These are phyloP conservation scores for Gallinago undulata DNA, from an alignment of 2,113 vertebrate species.

Conservation along the genomic window DNA sequence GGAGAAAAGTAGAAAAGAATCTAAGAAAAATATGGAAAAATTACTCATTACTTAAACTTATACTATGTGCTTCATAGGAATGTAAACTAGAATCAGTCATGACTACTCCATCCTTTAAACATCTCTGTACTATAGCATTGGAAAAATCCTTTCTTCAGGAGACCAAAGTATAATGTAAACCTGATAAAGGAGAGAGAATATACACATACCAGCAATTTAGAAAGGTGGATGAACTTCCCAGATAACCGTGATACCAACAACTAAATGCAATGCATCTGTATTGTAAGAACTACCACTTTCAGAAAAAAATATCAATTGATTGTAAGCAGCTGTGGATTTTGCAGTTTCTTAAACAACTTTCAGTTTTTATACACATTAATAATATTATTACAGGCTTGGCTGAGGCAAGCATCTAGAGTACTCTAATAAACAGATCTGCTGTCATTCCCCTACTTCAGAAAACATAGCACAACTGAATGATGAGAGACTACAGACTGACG, in stretches of 20 bases:
- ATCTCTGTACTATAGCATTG: not conserved
- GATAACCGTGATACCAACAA: not conserved
- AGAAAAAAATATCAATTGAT: not conserved
- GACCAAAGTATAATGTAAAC: not conserved
- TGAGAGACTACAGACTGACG: not conserved
- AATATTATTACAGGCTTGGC: slow-evolving; percentile 26
- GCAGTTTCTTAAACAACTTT: not conserved
- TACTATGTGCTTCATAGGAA: not conserved
- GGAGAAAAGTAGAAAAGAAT: not conserved
- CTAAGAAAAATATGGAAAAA: not conserved
- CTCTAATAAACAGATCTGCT: not conserved
- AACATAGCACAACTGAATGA: not conserved
- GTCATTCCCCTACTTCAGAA: not conserved
- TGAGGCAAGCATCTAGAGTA: not conserved
- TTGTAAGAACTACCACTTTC: not conserved
- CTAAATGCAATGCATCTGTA: not conserved
- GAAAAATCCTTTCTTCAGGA: not conserved
- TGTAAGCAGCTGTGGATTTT: not conserved
- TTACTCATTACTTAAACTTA: not conserved
- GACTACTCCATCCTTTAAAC: not conserved
- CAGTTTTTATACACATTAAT: not conserved
- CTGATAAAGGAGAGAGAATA: not conserved
- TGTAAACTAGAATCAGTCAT: not conserved
- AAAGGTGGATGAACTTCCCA: not conserved
- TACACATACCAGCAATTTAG: not conserved